Evolutionary conservation across 1,140 invertebrate genomes (phyloP).

Genomic region (Choristoneura fumiferana): DNA sequence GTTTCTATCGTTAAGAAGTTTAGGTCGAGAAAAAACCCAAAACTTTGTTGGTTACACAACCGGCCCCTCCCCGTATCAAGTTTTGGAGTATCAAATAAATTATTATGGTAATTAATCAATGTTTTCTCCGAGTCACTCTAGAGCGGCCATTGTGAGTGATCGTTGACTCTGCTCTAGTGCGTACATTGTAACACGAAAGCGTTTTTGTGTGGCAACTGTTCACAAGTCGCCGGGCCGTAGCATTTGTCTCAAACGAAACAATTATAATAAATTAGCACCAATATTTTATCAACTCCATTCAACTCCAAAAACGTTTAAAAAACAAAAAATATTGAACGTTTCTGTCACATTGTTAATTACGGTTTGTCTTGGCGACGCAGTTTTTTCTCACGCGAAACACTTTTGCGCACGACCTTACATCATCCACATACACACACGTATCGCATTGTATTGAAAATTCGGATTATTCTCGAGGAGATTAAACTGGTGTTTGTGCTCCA

Average conservation of each 20-base stretch:
- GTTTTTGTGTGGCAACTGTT: conserved; percentile 53
- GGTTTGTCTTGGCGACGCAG: not conserved
- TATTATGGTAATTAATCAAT: conserved; percentile 79
- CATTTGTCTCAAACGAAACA: conserved; percentile 9
- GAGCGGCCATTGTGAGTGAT: conserved; percentile 71
- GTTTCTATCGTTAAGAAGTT: conserved; percentile 50
- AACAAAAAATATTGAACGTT: conserved; percentile 13
- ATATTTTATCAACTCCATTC: conserved; percentile 19
- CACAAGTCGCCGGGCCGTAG: conserved; percentile 34
- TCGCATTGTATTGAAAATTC: conserved; percentile 59
- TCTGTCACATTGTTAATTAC: conserved; percentile 12
- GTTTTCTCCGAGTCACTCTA: conserved; percentile 77
- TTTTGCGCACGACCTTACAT: conserved; percentile 36
- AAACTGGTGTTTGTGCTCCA: conserved; percentile 41
- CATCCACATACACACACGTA: conserved; percentile 33
- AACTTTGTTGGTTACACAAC: conserved; percentile 56
- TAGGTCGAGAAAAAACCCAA: conserved; percentile 68
- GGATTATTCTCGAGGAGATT: conserved; percentile 50
- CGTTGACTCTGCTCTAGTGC: conserved; percentile 48
- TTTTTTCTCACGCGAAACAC: conserved; percentile 25
- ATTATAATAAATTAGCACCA: conserved; percentile 13
- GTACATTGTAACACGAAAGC: conserved; percentile 43
- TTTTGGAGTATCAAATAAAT: conserved; percentile 79
- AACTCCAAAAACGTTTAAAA: conserved; percentile 13
- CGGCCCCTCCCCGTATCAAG: conserved; percentile 71